These are phyloP conservation scores for Arion vulgaris DNA, from an alignment of 1,140 invertebrate genomes.

Conservation along the genomic window DNA sequence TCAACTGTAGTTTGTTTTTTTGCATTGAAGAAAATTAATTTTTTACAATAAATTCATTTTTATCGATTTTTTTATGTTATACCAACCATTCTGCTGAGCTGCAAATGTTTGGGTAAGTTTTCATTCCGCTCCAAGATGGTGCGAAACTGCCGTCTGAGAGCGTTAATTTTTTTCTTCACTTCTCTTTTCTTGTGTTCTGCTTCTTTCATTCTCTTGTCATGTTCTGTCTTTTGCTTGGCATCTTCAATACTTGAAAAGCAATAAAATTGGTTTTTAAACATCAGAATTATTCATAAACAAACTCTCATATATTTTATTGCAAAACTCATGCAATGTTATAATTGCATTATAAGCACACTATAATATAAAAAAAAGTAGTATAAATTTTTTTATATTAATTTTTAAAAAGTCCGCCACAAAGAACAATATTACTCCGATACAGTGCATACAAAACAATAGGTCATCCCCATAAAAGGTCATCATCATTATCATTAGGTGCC, in stretches of 20 bases:
- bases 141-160: slow-evolving; percentile 69
- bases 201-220: slow-evolving; percentile 75
- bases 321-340: neutral
- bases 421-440: no score
- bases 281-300: neutral
- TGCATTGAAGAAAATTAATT: no score
- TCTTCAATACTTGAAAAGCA: slow-evolving; percentile 78
- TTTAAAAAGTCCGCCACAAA: no score
- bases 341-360: no score
- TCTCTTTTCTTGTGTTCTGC: slow-evolving; percentile 77
- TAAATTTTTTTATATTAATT: no score
- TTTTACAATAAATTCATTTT: no score
- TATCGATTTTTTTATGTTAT: no score
- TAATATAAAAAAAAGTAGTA: no score
- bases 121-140: slow-evolving; percentile 68
- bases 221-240: slow-evolving; percentile 77
- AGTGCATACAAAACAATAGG: no score
- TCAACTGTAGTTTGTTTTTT: no score
- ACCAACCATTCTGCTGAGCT: slow-evolving; percentile 65
- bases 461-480: no score
- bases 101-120: slow-evolving; percentile 63
- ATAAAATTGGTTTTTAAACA: slow-evolving; percentile 2
- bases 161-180: slow-evolving; percentile 66
- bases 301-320: neutral
- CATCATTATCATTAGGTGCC: no score